These are phyloP conservation scores for Sarcophaga carnaria DNA, from an alignment of 2,888 invertebrate species.

Conservation along the genomic window DNA sequence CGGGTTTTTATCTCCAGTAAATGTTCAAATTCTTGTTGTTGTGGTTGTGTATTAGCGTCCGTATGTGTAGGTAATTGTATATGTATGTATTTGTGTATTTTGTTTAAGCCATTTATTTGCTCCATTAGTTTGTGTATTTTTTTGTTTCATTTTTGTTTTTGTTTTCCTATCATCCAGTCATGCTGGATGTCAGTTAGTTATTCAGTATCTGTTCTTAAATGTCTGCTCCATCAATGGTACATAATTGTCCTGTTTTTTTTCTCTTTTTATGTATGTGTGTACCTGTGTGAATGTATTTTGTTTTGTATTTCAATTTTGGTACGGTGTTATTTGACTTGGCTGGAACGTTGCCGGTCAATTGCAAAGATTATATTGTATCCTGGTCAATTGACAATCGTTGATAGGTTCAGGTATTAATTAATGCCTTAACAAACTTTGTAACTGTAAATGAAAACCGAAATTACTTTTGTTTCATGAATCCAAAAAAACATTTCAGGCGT, in stretches of 20 bases:
- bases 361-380: conserved; percentile 41
- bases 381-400: conserved; percentile 42
- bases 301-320: conserved; percentile 47
- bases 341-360: conserved; percentile 27
- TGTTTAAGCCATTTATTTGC: conserved; percentile 60
- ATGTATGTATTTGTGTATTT: conserved; percentile 51
- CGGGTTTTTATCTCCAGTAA: conserved; percentile 25
- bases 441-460: not conserved
- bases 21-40: conserved; percentile 6
- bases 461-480: no score
- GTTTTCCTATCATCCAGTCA: conserved; percentile 1
- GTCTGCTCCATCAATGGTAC: conserved; percentile 55
- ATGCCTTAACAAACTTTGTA: conserved; percentile 1
- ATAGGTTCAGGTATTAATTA: conserved; percentile 46
- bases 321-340: conserved; percentile 41
- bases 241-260: conserved; percentile 47
- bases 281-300: no score
- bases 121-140: conserved; percentile 54
- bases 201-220: conserved; percentile 38
- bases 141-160: not conserved
- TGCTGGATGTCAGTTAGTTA: not conserved
- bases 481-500: no score
- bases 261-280: no score
- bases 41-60: not conserved
- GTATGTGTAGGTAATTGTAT: not conserved